Evolutionary conservation across 1,140 invertebrate species (phyloP), one percentile per base, ranked within the genome.

Genomic region (Drosophila persimilis): DNA sequence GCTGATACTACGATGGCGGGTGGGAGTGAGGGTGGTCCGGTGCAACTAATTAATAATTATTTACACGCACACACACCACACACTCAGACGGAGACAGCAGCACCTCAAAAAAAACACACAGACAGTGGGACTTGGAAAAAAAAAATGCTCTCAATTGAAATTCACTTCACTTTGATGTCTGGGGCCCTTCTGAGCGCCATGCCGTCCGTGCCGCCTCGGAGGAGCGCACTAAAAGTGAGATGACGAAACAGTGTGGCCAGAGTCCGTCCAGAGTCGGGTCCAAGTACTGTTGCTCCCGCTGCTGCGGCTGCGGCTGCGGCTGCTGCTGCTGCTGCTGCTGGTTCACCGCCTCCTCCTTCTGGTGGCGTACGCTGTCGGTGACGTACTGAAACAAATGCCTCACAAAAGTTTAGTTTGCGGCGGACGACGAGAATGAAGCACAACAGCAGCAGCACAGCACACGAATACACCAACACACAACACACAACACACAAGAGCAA

Each of bases 321-420:
- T 4, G 24, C 3, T 26, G 24, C 3, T 26, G 24, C 24, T 26
- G 24, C 24, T 26, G 24, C 24, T 26, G 24, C 24, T 26, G 24
- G 24, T 67, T 86, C 63, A 86, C 81, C 80, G 80, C 77, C 80
- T 85, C 83, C 81, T 86, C 81, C 81, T 86, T 86, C 81, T 86
- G 86, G 79, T 78, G 83, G 78, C 79, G 88, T 74, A 72, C 83
- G 65, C 83, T 88, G 83, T 83, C 75, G 78, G 84, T 88, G 83
- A 89, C 79, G 83, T 88, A 88, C 83, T 88, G 84, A 88, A 80
- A 76, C 75, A 76, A 78, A 77, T 83, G 79, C 70, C 74, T 55
- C 73, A 83, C 66, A 59, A 64, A 79, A 83, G 4, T 79, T 89
- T 83, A 71, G 78, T 79, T 86, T 88, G 83, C 24, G 24, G 24